Evolutionary conservation across 37 sponge, comb jelly and placozoan genomes (phyloP), one percentile per base, ranked within the genome.

Genomic region (Mnemiopsis leidyi): DNA sequence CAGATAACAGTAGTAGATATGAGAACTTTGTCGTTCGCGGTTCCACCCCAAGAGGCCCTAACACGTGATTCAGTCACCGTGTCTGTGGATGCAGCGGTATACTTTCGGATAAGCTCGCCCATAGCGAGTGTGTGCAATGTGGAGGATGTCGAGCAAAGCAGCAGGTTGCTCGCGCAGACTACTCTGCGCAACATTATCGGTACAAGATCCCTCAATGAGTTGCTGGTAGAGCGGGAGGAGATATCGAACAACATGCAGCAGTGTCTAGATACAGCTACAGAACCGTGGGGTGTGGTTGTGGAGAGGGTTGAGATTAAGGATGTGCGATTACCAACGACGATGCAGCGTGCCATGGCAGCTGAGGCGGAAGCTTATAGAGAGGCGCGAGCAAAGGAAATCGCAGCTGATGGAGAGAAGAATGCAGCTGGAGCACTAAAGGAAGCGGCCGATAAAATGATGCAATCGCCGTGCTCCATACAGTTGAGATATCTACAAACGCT

Each of bases 401-500:
- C 99, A 9, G 97, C 99, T 23, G 92, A 95, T 48, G 99, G 99
- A 13, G 99, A 98, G 93, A 94, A 95, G 90, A 95, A 97, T 83
- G 95, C 99, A 2, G 93, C 99, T 26, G 93, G 95, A 34, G 95
- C 99, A 0, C 94, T 97, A 67, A 96, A 96, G 76, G 99, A 97
- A 67, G 99, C 99, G 21, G 97, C 97, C 20, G 96, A 95, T 39
- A 96, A 93, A 1, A 97, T 98, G 69, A 39, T 92, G 36, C 25
- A 36, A 25, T 95, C 96, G 0, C 96, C 97, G 18, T 94, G 96
- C 5, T 96, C 99, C 82, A 93, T 98, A 85, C 97, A 98, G 95
- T 95, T 98, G 34, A 93, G 99, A 32, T 98, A 98, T 93, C 96
- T 98, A 29, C 99, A 98, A 93, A 96, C 99, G 3, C 95, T 98